phyloP scores from a whole-genome alignment of 2,797 vertebrate species.

The Sebastes hubbsi region DNA sequence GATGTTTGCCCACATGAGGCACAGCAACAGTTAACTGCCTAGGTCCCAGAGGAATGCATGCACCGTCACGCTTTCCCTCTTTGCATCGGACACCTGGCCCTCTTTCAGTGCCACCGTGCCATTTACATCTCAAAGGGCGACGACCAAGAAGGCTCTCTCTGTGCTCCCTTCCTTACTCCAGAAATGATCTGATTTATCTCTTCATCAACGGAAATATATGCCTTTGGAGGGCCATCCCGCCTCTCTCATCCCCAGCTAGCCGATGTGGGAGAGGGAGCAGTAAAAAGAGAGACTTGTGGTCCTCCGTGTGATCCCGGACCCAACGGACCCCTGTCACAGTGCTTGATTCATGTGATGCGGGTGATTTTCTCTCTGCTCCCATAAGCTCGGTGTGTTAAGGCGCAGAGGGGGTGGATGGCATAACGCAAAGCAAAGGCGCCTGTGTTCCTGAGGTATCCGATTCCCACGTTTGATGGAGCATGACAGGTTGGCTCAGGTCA shows the following conservation, averaged over 20 bases:
- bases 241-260: slow-evolving; percentile 57
- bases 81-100: slow-evolving; percentile 81
- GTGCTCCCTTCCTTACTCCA: slow-evolving; percentile 77
- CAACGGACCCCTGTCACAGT: slow-evolving; percentile 77
- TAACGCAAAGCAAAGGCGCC: slow-evolving; percentile 61
- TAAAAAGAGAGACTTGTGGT: slow-evolving; percentile 80
- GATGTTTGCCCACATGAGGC: slow-evolving; percentile 65
- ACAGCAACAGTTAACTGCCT: slow-evolving; percentile 75
- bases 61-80: slow-evolving; percentile 80
- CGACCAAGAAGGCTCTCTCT: slow-evolving; percentile 78
- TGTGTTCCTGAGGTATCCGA: slow-evolving; percentile 75
- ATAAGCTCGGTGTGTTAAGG: slow-evolving; percentile 54
- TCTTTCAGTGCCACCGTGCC: slow-evolving; percentile 81
- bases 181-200: slow-evolving; percentile 86
- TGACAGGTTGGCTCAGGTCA: slow-evolving; percentile 75
- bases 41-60: slow-evolving; percentile 75
- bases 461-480: slow-evolving; percentile 78
- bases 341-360: slow-evolving; percentile 80
- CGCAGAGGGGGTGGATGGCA: slow-evolving; percentile 25
- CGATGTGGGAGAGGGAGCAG: slow-evolving; percentile 59
- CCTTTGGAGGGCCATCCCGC: slow-evolving; percentile 68
- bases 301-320: slow-evolving; percentile 72
- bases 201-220: slow-evolving; percentile 84
- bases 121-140: slow-evolving; percentile 84
- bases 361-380: slow-evolving; percentile 70